These are phyloP conservation scores for Cryptosula pallasiana DNA, from an alignment of 2,888 invertebrate genomes.

Conservation along the genomic window DNA sequence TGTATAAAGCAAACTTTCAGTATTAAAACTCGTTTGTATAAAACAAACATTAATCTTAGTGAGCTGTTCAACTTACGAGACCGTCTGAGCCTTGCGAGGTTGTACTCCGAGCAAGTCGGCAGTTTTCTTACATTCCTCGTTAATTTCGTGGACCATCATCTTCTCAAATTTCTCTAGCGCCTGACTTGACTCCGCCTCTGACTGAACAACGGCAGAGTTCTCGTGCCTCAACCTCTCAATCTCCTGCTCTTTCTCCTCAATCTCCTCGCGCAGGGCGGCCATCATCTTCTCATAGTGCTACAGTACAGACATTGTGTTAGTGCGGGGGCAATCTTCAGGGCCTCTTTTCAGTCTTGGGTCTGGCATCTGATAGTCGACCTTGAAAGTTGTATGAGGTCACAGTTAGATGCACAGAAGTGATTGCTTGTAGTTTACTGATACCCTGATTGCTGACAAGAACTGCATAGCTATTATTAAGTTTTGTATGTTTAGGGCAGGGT, in stretches of 20 bases:
- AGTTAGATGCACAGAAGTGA: too few relatives aligned
- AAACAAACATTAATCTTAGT: background rate
- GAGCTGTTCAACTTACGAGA: background rate
- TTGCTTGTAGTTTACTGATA: too few relatives aligned
- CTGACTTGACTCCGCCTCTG: conserved; percentile 18
- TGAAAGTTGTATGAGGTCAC: too few relatives aligned
- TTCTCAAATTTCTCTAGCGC: conserved; percentile 37
- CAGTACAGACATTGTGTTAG: too few relatives aligned
- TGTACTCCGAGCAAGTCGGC: conserved; percentile 40
- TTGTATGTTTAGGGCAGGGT: too few relatives aligned
- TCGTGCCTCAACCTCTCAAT: conserved; percentile 32
- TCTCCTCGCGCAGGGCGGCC: conserved; percentile 1
- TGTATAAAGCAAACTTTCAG: too few relatives aligned
- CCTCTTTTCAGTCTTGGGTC: too few relatives aligned
- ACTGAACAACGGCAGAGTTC: background rate
- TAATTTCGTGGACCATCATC: conserved; percentile 42
- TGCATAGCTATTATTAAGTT: too few relatives aligned
- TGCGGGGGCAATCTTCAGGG: too few relatives aligned
- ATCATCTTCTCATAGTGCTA: conserved; percentile 23
- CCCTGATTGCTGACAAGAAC: too few relatives aligned
- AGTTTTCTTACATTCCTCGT: conserved; percentile 45
- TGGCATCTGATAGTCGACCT: too few relatives aligned
- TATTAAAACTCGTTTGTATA: too few relatives aligned
- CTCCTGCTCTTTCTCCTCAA: conserved; percentile 35
- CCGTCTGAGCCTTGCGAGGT: conserved; percentile 35